Evolutionary conservation across 1,140 invertebrate species (phyloP), one percentile per base, ranked within the genome.

Genomic region (Saccostrea echinata): DNA sequence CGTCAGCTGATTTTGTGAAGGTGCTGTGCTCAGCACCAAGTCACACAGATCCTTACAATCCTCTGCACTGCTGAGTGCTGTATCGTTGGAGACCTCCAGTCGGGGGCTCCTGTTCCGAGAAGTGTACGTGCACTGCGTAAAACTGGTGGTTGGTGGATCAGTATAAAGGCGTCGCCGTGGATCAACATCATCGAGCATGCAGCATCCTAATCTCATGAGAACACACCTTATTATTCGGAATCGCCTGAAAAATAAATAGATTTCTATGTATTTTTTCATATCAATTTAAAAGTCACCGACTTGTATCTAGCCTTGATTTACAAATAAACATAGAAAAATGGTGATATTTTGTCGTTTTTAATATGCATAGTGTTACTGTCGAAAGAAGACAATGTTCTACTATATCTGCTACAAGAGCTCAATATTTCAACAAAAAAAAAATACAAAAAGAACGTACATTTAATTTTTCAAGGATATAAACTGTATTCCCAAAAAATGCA

Each of bases 221-320:
- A 76, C 68, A 76, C 24, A 76, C 27, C 68, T 76, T 76, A 76
- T 30, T 76, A 76, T 13, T 76, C 68, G 68, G 68, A 76, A 76
- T 76, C 68, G 68, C 68, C 68, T 76, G 30, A 11, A 76, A 16
- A 18, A 61, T n/a, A 61, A 21, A 21, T 6, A n/a, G 1, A 21
- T 61, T 61, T 43, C 0, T 43, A 43, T 3, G 1, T 43, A 43
- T 43, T 9, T 43, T 43, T 43, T 43, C 43, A 6, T 2, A 4
- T 43, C 9, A 8, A 43, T 43, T 43, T 43, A 2, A 4, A 8
- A 43, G 43, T 8, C 6, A n/a, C 6, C 9, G 43, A 43, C 43
- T 43, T 43, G 6, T 43, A 2, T 4, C 9, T 43, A 43, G 43
- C 9, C 43, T 8, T 43, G 43, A 4, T 43, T 43, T 43, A 43